A percentile compares a stretch with the other conserved stretches of the same genome.
phyloP scores from a whole-genome alignment of 2,888 invertebrate species.

The Drosophila phalerata region DNA sequence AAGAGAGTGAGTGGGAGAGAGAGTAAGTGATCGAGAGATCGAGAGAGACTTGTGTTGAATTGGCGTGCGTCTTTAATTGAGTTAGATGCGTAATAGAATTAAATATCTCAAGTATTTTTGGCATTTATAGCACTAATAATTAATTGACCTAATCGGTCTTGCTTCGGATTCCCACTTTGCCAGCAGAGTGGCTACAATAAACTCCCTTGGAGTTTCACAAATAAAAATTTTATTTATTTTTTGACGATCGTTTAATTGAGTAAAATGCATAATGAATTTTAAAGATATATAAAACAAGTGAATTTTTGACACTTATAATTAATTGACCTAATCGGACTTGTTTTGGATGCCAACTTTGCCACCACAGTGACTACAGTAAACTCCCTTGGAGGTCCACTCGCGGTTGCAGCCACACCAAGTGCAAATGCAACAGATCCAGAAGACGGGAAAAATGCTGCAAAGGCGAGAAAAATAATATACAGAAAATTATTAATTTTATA shows the following conservation, averaged over 20 bases:
- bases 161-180: constrained; percentile 76
- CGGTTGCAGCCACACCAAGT: constrained; percentile 83
- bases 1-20: neutral
- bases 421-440: constrained; percentile 81
- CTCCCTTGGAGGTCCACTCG: constrained; percentile 80
- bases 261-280: too few relatives aligned
- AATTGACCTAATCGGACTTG: constrained; percentile 57
- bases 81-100: constrained; percentile 75
- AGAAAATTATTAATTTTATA: too few relatives aligned
- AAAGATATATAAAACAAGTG: too few relatives aligned
- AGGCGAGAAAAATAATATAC: neutral
- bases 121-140: constrained; percentile 47
- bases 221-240: too few relatives aligned
- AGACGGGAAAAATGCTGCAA: constrained; percentile 77
- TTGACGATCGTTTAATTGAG: neutral
- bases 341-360: constrained; percentile 80
- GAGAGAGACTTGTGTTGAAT: constrained; percentile 15
- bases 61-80: constrained; percentile 64
- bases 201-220: too few relatives aligned
- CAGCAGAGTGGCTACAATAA: too few relatives aligned
- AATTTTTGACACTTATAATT: constrained; percentile 49
- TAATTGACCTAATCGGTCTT: constrained; percentile 70
- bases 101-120: constrained; percentile 38
- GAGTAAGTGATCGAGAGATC: too few relatives aligned
- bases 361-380: constrained; percentile 81